Evolutionary conservation across 2,113 vertebrate species (phyloP), one percentile per base, ranked within the genome.

Genomic region (Anseranas semipalmata): DNA sequence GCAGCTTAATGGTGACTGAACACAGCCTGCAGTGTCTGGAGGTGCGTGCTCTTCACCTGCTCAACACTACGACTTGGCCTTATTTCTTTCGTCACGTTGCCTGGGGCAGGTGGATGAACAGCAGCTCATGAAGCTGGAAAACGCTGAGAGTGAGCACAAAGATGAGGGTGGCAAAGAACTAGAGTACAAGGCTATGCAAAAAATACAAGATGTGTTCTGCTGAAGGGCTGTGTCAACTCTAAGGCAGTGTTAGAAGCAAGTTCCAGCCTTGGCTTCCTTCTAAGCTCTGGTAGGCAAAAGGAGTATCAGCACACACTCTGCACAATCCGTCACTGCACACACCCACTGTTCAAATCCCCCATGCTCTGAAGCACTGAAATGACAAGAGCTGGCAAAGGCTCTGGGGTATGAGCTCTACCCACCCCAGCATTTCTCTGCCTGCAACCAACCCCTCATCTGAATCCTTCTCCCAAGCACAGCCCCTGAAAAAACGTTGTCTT

Each of bases 11-110:
- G 19, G 63, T 58, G 65, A 18, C 63, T 6, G 30, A 48, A 5
- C 0, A 8, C 53, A 27, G 70, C 55, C 46, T 3, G 4, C 41
- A 1, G n/a, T 2, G 46, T 33, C 62, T 0, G 8, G 14, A 16
- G 32, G 52, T 0, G 5, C 41, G 13, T 2, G 43, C 25, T 27
- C 52, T 17, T 45, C 60, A 3, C 56, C 62, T 4, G 45, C 70
- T 53, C 45, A 5, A 0, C 2, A 2, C 71, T 10, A 2, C 1
- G 4, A 4, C 39, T 20, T 11, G 2, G 50, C 35, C 52, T n/a
- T 32, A 3, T 3, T 33, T 19, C 63, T 46, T 10, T 24, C 28
- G 12, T 6, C 4, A 8, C 3, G 63, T 63, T 48, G 48, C 80
- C 41, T 5, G 50, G 48, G 65, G 21, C 27, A 21, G 50, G 25